These are phyloP conservation scores for Cisticola juncidis DNA, from an alignment of 2,113 vertebrate species.

Conservation along the genomic window DNA sequence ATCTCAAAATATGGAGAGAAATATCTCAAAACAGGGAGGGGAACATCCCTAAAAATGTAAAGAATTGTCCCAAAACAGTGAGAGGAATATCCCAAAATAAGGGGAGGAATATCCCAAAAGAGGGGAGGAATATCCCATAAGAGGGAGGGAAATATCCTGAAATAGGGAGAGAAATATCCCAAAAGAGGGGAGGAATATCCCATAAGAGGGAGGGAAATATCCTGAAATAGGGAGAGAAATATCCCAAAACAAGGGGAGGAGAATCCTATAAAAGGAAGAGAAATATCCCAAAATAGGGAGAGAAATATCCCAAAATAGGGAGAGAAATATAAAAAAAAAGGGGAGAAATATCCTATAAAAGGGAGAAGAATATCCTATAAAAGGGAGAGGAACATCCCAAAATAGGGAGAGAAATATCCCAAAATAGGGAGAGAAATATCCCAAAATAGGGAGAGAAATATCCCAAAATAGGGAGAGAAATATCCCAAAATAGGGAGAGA, in stretches of 20 bases:
- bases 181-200: too few relatives aligned
- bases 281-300: accelerated
- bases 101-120: too few relatives aligned
- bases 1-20: background rate
- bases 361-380: too few relatives aligned
- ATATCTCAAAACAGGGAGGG: accelerated
- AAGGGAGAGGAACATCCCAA: background rate
- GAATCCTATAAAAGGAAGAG: background rate
- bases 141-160: too few relatives aligned
- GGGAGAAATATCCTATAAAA: background rate
- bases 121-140: too few relatives aligned
- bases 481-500: too few relatives aligned
- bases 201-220: too few relatives aligned
- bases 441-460: too few relatives aligned
- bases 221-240: too few relatives aligned
- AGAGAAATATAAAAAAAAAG: too few relatives aligned
- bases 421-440: background rate
- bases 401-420: background rate
- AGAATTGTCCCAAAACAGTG: background rate
- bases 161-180: too few relatives aligned
- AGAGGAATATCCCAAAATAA: accelerated
- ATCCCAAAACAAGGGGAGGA: too few relatives aligned
- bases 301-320: background rate
- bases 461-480: background rate
- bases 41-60: background rate